Evolutionary conservation across 1,140 invertebrate genomes (phyloP), one percentile per base, ranked within the genome.

Genomic region (Leguminivora glycinivorella): DNA sequence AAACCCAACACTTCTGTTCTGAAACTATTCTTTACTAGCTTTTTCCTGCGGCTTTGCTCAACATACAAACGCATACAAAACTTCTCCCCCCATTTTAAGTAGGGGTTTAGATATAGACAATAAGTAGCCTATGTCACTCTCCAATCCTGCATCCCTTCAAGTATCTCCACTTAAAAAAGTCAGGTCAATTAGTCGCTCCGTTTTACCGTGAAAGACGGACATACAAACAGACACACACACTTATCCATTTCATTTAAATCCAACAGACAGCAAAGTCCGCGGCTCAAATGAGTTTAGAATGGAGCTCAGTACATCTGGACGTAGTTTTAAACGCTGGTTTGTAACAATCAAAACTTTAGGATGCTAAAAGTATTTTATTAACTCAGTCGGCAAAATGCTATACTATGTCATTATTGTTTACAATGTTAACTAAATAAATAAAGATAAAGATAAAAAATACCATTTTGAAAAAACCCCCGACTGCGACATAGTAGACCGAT

Each of bases 1-100:
- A 52, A 5, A 9, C 19, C 10, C 47, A 52, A 26, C 24, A 60
- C 25, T 63, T 29, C 12, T 60, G 58, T 29, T 63, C 31, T 12
- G n/a, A 63, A 63, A 63, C 58, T 63, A 63, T 63, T 26, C 58
- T 63, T 63, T n/a, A n/a, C n/a, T n/a, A n/a, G n/a, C n/a, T n/a
- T n/a, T n/a, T n/a, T n/a, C n/a, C n/a, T n/a, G n/a, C n/a, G n/a
- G n/a, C n/a, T n/a, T n/a, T n/a, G n/a, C n/a, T n/a, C n/a, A n/a
- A n/a, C n/a, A n/a, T n/a, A n/a, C n/a, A n/a, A n/a, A n/a, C n/a
- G n/a, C n/a, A n/a, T n/a, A n/a, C n/a, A n/a, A n/a, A n/a, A n/a
- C n/a, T n/a, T n/a, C n/a, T n/a, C n/a, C n/a, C n/a, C n/a, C n/a
- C n/a, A n/a, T n/a, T n/a, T n/a, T n/a, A n/a, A n/a, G n/a, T n/a